Conservation (phyloP, 1,140 invertebrate genomes). For the Chelonus insularis region DNA sequence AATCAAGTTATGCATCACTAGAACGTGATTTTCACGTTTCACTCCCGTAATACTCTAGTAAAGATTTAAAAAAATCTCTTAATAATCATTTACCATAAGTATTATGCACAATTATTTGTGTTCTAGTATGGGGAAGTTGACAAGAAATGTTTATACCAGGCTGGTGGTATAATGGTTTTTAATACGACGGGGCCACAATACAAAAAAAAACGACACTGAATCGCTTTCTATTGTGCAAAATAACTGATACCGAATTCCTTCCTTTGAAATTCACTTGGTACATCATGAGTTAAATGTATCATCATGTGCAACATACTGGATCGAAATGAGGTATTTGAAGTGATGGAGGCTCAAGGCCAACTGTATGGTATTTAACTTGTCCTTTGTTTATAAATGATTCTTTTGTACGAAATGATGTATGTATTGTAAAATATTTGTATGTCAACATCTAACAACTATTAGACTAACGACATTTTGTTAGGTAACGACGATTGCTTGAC, state of each 20-base stretch:
- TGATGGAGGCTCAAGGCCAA: not conserved
- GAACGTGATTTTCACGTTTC: slow-evolving; percentile 23
- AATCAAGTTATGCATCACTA: slow-evolving; percentile 34
- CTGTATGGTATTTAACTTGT: slow-evolving; percentile 29
- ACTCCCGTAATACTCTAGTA: slow-evolving; percentile 29
- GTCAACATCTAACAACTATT: no score
- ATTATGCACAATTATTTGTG: slow-evolving; percentile 17
- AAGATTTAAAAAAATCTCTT: slow-evolving; percentile 33
- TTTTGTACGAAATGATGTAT: slow-evolving; percentile 28
- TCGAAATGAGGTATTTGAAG: not conserved
- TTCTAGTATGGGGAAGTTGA: slow-evolving; percentile 28
- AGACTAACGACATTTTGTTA: no score
- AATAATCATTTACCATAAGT: slow-evolving; percentile 34
- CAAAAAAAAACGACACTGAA: slow-evolving; percentile 34
- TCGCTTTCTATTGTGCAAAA: slow-evolving; percentile 34
- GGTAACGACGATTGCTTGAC: no score
- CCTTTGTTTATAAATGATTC: slow-evolving; percentile 26
- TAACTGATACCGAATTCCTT: slow-evolving; percentile 31
- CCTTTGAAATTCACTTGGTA: not conserved
- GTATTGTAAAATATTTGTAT: no score
- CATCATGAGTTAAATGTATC: not conserved
- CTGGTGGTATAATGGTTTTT: slow-evolving; percentile 26
- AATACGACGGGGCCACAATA: slow-evolving; percentile 31
- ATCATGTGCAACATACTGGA: not conserved
- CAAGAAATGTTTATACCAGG: slow-evolving; percentile 33